phyloP scores from a whole-genome alignment of 1,140 invertebrate genomes.

The Heliconius nattereri region DNA sequence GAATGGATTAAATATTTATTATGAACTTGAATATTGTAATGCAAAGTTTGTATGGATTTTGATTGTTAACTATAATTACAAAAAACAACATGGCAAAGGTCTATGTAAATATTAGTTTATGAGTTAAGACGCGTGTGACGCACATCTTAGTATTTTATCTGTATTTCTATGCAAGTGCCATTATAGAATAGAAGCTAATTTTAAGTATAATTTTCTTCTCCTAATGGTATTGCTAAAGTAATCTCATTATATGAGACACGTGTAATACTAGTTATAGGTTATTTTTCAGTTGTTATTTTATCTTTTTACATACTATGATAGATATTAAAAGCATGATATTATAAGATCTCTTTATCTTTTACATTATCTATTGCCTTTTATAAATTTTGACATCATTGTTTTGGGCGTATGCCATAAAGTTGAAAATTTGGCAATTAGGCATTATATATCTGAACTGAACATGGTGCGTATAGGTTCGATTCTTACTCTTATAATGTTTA shows the following conservation, averaged over 20 bases:
- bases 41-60: slow-evolving; percentile 20
- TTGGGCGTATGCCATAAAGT: not conserved
- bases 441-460: not conserved
- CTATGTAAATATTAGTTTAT: slow-evolving; percentile 53
- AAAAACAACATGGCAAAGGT: slow-evolving; percentile 44
- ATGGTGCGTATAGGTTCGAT: not conserved
- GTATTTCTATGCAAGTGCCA: slow-evolving; percentile 59
- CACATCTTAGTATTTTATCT: slow-evolving; percentile 43
- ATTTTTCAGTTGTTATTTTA: not conserved
- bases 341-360: slow-evolving; percentile 14
- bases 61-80: not conserved
- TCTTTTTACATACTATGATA: not conserved
- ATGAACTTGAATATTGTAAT: slow-evolving; percentile 27
- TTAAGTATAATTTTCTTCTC: slow-evolving; percentile 58
- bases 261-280: slow-evolving; percentile 26
- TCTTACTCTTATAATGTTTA: not conserved
- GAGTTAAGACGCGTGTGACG: slow-evolving; percentile 58
- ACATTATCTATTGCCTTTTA: not conserved
- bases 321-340: slow-evolving; percentile 21
- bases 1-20: slow-evolving; percentile 48
- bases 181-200: slow-evolving; percentile 58
- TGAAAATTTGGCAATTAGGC: not conserved
- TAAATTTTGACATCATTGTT: not conserved
- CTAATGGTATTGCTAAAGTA: slow-evolving; percentile 56
- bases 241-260: slow-evolving; percentile 49